A percentile compares a stretch with the other conserved stretches of the same genome.
These are phyloP conservation scores for Pachyramphus minor DNA, from an alignment of 2,113 vertebrate genomes.

Conservation along the genomic window DNA sequence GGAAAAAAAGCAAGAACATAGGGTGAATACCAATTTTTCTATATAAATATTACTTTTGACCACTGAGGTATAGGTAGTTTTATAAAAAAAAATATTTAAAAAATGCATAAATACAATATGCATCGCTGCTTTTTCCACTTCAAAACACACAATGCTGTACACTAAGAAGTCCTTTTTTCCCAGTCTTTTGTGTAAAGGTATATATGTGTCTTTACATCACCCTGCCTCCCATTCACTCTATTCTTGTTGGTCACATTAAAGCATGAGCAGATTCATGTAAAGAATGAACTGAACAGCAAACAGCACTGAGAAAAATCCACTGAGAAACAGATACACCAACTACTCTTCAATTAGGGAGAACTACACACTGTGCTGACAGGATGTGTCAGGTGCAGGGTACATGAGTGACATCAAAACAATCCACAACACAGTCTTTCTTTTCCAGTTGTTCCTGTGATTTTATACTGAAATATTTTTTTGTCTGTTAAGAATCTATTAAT, in stretches of 20 bases:
- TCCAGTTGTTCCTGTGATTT: neutral
- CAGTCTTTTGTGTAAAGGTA: neutral
- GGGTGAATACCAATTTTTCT: neutral
- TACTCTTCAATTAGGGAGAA: neutral
- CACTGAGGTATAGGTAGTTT: neutral
- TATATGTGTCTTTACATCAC: neutral
- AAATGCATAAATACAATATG: accelerated
- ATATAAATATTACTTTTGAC: neutral
- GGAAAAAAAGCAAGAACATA: accelerated
- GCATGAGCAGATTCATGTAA: neutral
- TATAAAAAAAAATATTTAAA: neutral
- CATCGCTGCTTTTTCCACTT: neutral
- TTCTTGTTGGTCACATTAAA: neutral
- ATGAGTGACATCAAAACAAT: neutral
- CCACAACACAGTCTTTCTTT: neutral
- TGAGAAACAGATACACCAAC: neutral
- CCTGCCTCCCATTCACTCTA: neutral
- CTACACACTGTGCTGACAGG: neutral
- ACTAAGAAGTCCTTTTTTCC: neutral
- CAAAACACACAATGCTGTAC: too few species aligned
- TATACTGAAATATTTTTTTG: neutral
- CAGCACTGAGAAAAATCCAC: neutral
- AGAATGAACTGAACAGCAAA: neutral
- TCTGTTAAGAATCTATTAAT: neutral
- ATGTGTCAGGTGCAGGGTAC: neutral